These are phyloP conservation scores for Jordanella pulchra DNA, from an alignment of 2,797 vertebrate genomes.

Conservation along the genomic window DNA sequence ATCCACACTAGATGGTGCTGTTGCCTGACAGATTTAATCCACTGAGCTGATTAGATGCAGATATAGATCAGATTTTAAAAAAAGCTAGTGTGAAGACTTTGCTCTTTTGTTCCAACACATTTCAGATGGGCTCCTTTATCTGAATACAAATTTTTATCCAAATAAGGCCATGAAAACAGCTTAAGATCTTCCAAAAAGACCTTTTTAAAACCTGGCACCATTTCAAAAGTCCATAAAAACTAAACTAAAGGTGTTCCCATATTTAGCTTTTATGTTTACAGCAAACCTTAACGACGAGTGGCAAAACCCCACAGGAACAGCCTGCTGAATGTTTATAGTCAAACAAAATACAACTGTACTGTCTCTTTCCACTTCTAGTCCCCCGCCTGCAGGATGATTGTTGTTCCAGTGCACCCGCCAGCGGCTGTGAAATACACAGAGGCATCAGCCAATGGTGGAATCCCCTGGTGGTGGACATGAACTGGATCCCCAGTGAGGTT, in stretches of 20 bases:
- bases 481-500: constrained; percentile 55
- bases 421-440: constrained; percentile 24
- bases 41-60: constrained; percentile 41
- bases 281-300: constrained; percentile 27
- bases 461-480: constrained; percentile 53
- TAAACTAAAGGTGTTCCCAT: background rate
- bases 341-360: constrained; percentile 58
- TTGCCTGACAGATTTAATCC: background rate
- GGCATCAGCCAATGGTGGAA: constrained; percentile 50
- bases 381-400: constrained; percentile 48
- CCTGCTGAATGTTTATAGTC: constrained; percentile 54
- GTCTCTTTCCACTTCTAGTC: constrained; percentile 37
- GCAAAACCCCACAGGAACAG: constrained; percentile 36
- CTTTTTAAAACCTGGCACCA: constrained; percentile 13
- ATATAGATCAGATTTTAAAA: constrained; percentile 66
- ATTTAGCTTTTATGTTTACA: constrained; percentile 42
- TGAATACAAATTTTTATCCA: background rate
- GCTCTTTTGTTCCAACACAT: background rate
- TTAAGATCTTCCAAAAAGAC: background rate
- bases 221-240: constrained; percentile 5
- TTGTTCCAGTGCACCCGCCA: constrained; percentile 61
- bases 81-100: constrained; percentile 29
- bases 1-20: constrained; percentile 52
- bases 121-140: background rate
- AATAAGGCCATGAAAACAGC: background rate